These are phyloP conservation scores for Microtus richardsoni DNA, from an alignment of 2,113 vertebrate species.

Conservation along the genomic window DNA sequence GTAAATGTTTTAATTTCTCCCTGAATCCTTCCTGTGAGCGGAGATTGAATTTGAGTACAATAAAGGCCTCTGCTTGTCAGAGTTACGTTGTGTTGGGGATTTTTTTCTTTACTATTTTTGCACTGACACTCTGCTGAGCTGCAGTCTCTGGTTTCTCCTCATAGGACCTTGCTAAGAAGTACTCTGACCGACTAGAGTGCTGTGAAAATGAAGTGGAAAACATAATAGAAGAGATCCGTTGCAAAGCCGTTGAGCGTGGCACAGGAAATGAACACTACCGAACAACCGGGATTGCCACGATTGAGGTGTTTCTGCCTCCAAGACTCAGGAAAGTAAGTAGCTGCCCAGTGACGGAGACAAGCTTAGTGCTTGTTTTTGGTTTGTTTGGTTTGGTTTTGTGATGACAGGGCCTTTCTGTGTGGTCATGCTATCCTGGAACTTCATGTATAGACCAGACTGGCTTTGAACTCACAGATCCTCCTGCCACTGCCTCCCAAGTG, in stretches of 20 bases:
- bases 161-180: conserved; percentile 92
- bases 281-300: conserved; percentile 91
- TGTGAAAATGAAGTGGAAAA: conserved; percentile 85
- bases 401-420: not conserved
- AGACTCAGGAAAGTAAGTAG: conserved; percentile 86
- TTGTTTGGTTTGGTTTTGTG: not conserved
- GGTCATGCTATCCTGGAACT: not conserved
- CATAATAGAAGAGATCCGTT: conserved; percentile 92
- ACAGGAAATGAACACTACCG: conserved; percentile 91
- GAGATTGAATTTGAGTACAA: not conserved
- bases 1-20: not conserved
- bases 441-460: not conserved
- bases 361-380: not conserved
- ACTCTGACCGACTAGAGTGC: conserved; percentile 87
- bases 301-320: conserved; percentile 92
- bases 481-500: not conserved
- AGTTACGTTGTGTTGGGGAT: not conserved
- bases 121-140: not conserved
- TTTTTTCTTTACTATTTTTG: not conserved
- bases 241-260: conserved; percentile 91
- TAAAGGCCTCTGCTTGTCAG: fast-evolving
- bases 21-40: not conserved
- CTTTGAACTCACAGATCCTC: not conserved
- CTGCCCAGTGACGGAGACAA: not conserved
- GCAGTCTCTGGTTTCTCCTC: conserved; percentile 49